Evolutionary conservation across 2,888 invertebrate species (phyloP).

Genomic region (Netelia melanura): DNA sequence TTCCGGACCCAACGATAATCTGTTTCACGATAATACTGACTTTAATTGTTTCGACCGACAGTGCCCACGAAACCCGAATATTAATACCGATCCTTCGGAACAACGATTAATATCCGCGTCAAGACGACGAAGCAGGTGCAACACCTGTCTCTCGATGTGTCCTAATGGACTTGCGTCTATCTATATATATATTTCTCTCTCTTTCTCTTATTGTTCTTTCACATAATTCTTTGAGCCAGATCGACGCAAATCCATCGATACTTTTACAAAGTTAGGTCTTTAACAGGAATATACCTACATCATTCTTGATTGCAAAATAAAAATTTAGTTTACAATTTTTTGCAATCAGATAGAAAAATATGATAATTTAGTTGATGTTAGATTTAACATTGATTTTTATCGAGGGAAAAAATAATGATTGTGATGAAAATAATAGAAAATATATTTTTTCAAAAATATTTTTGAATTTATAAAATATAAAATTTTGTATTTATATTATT

Average conservation of each 20-base stretch:
- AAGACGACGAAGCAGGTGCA: slow-evolving; percentile 48
- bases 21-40: slow-evolving; percentile 80
- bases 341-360: no score
- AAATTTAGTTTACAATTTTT: no score
- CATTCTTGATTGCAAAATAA: no score
- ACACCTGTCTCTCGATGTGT: slow-evolving; percentile 61
- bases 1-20: slow-evolving; percentile 70
- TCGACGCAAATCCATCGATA: slow-evolving; percentile 42
- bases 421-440: no score
- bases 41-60: slow-evolving; percentile 77
- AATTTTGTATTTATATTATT: no score
- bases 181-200: slow-evolving; percentile 8
- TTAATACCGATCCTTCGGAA: slow-evolving; percentile 19
- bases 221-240: background rate
- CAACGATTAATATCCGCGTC: slow-evolving; percentile 22
- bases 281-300: background rate
- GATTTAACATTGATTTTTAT: background rate
- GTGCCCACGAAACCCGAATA: slow-evolving; percentile 38
- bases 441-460: no score
- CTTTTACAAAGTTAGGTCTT: slow-evolving; percentile 49
- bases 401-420: background rate
- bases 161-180: slow-evolving; percentile 23
- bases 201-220: slow-evolving; percentile 21
- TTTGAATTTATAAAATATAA: no score
- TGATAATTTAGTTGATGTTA: no score